Percentiles rank a stretch among this genome's conserved stretches.
Conservation (phyloP, 2,888 invertebrate species). For the Syrista parreyssii region DNA sequence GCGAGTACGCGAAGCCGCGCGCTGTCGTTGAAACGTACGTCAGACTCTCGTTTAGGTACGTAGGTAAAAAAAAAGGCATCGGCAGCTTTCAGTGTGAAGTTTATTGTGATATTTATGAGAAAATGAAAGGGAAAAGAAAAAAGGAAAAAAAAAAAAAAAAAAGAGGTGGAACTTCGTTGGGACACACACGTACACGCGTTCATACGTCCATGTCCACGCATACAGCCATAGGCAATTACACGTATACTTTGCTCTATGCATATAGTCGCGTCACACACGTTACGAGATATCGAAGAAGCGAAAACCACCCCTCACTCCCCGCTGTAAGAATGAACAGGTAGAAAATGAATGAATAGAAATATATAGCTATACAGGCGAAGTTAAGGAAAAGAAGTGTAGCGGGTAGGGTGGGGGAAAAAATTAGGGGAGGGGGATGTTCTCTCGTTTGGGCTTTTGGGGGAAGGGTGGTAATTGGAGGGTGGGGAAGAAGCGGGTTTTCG, state of each 20-base stretch:
- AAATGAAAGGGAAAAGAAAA: conserved; percentile 27
- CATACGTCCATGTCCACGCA: conserved; percentile 1
- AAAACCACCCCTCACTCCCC: too few species aligned
- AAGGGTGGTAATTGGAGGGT: conserved; percentile 11
- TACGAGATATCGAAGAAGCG: too few species aligned
- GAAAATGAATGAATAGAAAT: conserved; percentile 2
- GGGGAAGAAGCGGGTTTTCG: conserved; percentile 27
- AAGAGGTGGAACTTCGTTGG: conserved; percentile 26
- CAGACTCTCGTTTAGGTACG: too few species aligned
- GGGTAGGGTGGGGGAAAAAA: conserved; percentile 9
- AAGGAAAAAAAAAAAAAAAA: conserved; percentile 11
- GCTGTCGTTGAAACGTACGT: too few species aligned
- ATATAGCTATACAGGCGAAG: conserved; percentile 12
- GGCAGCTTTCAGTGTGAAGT: conserved; percentile 64
- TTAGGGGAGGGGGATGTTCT: not conserved
- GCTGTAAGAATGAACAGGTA: not conserved
- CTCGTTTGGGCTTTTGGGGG: too few species aligned
- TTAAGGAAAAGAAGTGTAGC: conserved; percentile 10
- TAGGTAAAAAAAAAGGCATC: conserved; percentile 40
- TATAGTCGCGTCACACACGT: too few species aligned
- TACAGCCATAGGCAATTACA: not conserved
- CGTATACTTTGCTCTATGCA: not conserved
- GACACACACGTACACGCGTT: conserved; percentile 2
- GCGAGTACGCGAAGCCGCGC: too few species aligned
- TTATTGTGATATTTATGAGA: conserved; percentile 62